A percentile compares a stretch with the other conserved stretches of the same genome.
Evolutionary conservation across 2,797 vertebrate genomes (phyloP).

Genomic region (Alcedo atthis): DNA sequence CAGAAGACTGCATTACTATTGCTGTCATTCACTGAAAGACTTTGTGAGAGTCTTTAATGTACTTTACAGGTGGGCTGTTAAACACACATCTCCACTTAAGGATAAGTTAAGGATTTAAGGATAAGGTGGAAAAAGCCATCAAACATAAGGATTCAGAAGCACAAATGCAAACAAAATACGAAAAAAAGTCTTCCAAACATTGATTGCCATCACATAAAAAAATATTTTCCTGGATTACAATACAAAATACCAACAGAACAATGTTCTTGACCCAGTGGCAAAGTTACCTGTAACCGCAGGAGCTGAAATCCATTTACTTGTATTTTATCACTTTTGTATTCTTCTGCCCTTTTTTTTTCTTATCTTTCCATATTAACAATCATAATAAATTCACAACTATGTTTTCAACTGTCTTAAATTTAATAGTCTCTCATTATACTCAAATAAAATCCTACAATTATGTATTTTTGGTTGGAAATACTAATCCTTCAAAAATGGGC

Average conservation of each 20-base stretch:
- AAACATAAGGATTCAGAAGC: neutral
- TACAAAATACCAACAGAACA: neutral
- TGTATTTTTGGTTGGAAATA: neutral
- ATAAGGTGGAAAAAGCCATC: neutral
- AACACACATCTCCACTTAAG: neutral
- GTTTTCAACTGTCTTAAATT: neutral
- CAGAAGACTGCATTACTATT: neutral
- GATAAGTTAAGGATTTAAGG: neutral
- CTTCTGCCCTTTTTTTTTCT: too few relatives aligned
- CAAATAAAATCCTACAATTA: neutral
- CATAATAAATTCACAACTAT: neutral
- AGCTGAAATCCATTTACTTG: neutral
- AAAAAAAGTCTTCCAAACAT: neutral
- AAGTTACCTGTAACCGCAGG: neutral
- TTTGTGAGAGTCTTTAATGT: neutral
- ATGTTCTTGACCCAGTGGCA: neutral
- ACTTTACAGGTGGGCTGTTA: neutral
- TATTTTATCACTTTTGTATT: neutral
- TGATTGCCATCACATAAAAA: neutral
- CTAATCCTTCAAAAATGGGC: neutral
- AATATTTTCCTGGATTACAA: neutral
- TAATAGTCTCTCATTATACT: neutral
- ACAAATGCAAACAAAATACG: neutral
- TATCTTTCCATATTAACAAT: neutral
- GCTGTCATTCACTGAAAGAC: neutral